These are phyloP conservation scores for Laterallus jamaicensis DNA, from an alignment of 2,113 vertebrate genomes.

Conservation along the genomic window DNA sequence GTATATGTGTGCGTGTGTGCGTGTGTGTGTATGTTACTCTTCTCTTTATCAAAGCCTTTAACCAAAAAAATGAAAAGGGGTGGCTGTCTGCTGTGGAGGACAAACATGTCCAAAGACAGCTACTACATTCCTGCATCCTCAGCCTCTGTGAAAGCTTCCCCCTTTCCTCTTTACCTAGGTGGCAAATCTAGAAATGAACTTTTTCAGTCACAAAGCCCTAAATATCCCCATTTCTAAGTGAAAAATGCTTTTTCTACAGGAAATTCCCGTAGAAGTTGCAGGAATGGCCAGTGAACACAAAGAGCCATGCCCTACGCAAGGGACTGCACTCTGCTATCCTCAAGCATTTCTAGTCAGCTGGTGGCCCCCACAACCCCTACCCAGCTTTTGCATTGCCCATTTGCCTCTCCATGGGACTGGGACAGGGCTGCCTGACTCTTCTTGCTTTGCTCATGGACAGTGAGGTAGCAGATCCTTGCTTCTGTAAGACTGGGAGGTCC, in stretches of 20 bases:
- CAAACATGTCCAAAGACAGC: neutral
- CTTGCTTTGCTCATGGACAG: neutral
- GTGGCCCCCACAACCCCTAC: neutral
- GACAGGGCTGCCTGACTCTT: neutral
- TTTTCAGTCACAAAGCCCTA: neutral
- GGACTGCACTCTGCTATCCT: neutral
- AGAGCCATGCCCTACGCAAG: neutral
- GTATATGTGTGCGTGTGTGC: neutral
- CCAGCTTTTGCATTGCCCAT: neutral
- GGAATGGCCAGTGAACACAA: neutral
- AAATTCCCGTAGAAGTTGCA: rapidly evolving
- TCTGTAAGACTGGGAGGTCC: neutral
- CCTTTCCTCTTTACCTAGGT: neutral
- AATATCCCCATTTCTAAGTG: neutral
- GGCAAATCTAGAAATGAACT: neutral
- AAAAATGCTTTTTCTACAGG: neutral
- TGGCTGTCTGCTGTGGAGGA: neutral
- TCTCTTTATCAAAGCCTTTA: neutral
- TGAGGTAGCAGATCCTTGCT: neutral
- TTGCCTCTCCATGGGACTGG: neutral
- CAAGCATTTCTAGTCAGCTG: neutral
- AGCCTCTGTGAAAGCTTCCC: neutral
- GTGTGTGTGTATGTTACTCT: constrained; percentile 9
- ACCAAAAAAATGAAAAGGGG: neutral
- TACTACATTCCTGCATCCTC: neutral